Evolutionary conservation across 2,888 invertebrate genomes (phyloP).

Genomic region (Acleris emargana): DNA sequence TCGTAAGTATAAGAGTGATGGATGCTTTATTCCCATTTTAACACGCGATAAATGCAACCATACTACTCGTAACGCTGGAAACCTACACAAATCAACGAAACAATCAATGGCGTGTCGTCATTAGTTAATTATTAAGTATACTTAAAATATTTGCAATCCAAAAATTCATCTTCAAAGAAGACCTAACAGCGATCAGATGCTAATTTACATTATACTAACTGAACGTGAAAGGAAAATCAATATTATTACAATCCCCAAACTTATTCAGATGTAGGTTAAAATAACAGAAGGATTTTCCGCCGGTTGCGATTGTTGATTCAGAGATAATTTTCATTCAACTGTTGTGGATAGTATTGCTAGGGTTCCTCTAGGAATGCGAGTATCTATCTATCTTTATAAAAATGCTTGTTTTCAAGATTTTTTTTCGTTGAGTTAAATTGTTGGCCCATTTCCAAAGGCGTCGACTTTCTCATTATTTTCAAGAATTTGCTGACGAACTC

Average conservation of each 20-base stretch:
- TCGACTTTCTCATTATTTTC: not conserved
- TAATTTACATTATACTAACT: constrained; percentile 17
- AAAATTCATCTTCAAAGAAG: not conserved
- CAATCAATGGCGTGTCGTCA: too few relatives aligned
- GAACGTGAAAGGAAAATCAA: constrained; percentile 27
- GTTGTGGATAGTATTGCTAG: constrained; percentile 13
- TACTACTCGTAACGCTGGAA: too few relatives aligned
- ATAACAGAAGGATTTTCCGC: constrained; percentile 31
- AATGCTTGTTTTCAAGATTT: too few relatives aligned
- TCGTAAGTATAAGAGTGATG: too few relatives aligned
- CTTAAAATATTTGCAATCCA: too few relatives aligned
- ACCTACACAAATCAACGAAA: too few relatives aligned
- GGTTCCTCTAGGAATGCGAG: not conserved
- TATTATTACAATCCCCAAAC: constrained; percentile 34
- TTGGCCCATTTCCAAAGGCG: not conserved
- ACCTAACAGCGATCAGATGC: not conserved
- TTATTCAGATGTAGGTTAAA: constrained; percentile 33
- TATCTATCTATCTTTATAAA: too few relatives aligned
- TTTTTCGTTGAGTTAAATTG: too few relatives aligned
- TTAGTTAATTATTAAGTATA: too few relatives aligned
- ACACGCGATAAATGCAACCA: too few relatives aligned
- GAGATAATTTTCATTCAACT: constrained; percentile 27
- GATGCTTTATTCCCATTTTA: too few relatives aligned
- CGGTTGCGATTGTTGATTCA: constrained; percentile 26
- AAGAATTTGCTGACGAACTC: too few relatives aligned